These are phyloP conservation scores for Lichenostomus cassidix DNA, from an alignment of 2,113 vertebrate species.

Conservation along the genomic window DNA sequence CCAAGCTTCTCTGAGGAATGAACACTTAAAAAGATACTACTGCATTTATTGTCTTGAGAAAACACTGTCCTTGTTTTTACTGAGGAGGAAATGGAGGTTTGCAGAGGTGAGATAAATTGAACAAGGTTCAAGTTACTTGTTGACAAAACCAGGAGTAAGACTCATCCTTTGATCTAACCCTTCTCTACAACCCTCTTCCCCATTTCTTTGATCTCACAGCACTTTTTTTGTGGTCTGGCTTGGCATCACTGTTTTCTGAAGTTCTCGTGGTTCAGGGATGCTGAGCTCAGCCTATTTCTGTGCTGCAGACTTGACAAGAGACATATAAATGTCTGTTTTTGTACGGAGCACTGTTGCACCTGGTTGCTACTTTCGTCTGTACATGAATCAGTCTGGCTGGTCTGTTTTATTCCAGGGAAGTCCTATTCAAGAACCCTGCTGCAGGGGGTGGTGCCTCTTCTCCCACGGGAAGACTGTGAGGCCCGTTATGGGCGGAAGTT, in stretches of 20 bases:
- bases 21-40: background rate
- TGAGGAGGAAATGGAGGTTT: background rate
- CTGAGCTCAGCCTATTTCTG: background rate
- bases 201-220: slow-evolving; percentile 17
- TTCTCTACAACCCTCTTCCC: background rate
- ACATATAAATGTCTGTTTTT: background rate
- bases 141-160: slow-evolving; percentile 13
- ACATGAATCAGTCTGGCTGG: background rate
- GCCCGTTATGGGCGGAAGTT: slow-evolving; percentile 83
- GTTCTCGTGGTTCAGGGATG: background rate
- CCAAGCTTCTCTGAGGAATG: background rate
- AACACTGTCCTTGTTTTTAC: background rate
- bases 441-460: slow-evolving; percentile 85
- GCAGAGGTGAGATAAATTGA: background rate
- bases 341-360: background rate
- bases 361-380: background rate
- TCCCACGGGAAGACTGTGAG: slow-evolving; percentile 83
- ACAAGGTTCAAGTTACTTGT: background rate
- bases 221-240: slow-evolving; percentile 35
- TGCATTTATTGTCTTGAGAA: slow-evolving; percentile 5
- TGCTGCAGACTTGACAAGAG: background rate
- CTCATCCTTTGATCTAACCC: slow-evolving; percentile 27
- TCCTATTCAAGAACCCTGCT: slow-evolving; percentile 85
- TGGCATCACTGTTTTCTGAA: background rate
- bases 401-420: slow-evolving; percentile 60